phyloP scores from a whole-genome alignment of 2,113 vertebrate genomes.

The Daubentonia madagascariensis region DNA sequence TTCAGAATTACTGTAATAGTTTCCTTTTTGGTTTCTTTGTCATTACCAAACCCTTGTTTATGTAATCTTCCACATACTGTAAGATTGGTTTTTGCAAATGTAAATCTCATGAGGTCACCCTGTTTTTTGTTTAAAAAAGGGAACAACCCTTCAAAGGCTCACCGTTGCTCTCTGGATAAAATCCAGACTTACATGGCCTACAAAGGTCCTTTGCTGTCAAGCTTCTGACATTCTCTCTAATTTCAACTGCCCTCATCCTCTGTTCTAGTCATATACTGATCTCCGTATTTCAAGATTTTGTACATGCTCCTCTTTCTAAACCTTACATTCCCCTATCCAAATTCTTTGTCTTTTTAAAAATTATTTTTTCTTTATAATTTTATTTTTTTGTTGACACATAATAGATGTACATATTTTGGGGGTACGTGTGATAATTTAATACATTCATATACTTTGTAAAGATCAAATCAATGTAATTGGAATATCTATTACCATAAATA shows the following conservation, averaged over 20 bases:
- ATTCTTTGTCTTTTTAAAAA: neutral
- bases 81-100: constrained; percentile 8
- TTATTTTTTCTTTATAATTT: no score
- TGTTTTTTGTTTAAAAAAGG: neutral
- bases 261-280: neutral
- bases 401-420: no score
- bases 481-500: no score
- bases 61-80: neutral
- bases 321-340: neutral
- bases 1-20: neutral
- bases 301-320: neutral
- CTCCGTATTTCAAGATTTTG: neutral
- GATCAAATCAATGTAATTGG: no score
- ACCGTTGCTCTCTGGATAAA: neutral
- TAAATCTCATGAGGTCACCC: neutral
- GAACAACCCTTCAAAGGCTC: neutral
- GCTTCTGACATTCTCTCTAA: neutral
- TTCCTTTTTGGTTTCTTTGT: neutral
- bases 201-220: neutral
- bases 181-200: neutral
- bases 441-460: no score
- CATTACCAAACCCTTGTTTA: neutral
- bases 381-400: no score
- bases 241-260: neutral
- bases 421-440: no score